Evolutionary conservation across 2,888 invertebrate genomes (phyloP).

Genomic region (Watsonalla cultraria): DNA sequence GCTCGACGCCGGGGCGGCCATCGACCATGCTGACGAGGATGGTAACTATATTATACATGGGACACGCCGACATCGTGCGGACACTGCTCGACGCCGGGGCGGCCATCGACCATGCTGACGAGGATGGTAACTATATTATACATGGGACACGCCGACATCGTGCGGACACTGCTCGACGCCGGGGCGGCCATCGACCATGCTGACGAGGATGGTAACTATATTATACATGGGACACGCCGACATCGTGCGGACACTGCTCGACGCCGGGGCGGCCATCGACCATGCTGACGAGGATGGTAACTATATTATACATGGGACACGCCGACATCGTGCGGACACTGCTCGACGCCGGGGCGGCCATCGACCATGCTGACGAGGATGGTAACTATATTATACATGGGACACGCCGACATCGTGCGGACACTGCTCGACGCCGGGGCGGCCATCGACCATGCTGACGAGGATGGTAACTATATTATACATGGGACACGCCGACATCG

Average conservation of each 20-base stretch:
- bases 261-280: slow-evolving; percentile 89
- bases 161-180: slow-evolving; percentile 87
- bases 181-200: slow-evolving; percentile 92
- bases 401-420: too few relatives aligned
- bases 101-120: slow-evolving; percentile 90
- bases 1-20: slow-evolving; percentile 88
- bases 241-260: slow-evolving; percentile 89
- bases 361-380: too few relatives aligned
- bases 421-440: too few relatives aligned
- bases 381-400: too few relatives aligned
- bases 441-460: too few relatives aligned
- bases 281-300: slow-evolving; percentile 90
- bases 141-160: slow-evolving; percentile 95
- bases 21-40: slow-evolving; percentile 92
- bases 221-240: slow-evolving; percentile 90
- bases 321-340: too few relatives aligned
- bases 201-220: slow-evolving; percentile 84
- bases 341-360: too few relatives aligned
- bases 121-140: slow-evolving; percentile 78
- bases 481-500: too few relatives aligned
- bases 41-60: slow-evolving; percentile 80
- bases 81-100: slow-evolving; percentile 90
- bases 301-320: slow-evolving; percentile 7
- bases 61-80: slow-evolving; percentile 93
- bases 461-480: too few relatives aligned